Evolutionary conservation across 1,140 invertebrate genomes (phyloP).

Genomic region (Nylanderia fulva): DNA sequence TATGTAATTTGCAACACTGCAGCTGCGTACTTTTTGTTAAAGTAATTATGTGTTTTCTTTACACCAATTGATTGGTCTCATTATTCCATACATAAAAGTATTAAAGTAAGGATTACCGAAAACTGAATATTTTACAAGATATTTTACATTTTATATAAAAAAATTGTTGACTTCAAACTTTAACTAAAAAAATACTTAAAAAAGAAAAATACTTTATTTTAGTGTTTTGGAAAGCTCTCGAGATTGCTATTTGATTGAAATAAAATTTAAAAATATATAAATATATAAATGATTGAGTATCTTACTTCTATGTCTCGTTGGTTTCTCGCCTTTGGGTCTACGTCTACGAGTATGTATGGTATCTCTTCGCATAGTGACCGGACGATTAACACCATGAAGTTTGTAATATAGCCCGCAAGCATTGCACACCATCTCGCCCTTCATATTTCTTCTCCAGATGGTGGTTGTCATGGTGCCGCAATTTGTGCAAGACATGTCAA

Average conservation of each 20-base stretch:
- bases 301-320: constrained; percentile 84
- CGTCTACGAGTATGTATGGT: constrained; percentile 98
- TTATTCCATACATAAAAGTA: too few species aligned
- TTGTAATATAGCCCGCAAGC: constrained; percentile 98
- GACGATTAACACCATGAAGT: constrained; percentile 95
- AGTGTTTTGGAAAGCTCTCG: too few species aligned
- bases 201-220: too few species aligned
- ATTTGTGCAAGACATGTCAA: constrained; percentile 92
- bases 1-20: too few species aligned
- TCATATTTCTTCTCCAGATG: constrained; percentile 95
- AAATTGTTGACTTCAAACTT: too few species aligned
- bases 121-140: too few species aligned
- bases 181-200: too few species aligned
- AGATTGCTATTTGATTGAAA: background rate
- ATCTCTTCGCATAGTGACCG: constrained; percentile 97
- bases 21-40: too few species aligned
- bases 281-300: background rate
- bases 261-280: background rate
- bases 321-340: constrained; percentile 91
- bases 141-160: too few species aligned
- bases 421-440: constrained; percentile 97
- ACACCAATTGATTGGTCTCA: too few species aligned
- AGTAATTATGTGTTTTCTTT: too few species aligned
- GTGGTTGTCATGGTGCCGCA: constrained; percentile 96
- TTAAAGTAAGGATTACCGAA: too few species aligned